Percentiles rank a stretch among this genome's conserved stretches.
phyloP scores from a whole-genome alignment of 2,113 vertebrate genomes.

The Pteronura brasiliensis region DNA sequence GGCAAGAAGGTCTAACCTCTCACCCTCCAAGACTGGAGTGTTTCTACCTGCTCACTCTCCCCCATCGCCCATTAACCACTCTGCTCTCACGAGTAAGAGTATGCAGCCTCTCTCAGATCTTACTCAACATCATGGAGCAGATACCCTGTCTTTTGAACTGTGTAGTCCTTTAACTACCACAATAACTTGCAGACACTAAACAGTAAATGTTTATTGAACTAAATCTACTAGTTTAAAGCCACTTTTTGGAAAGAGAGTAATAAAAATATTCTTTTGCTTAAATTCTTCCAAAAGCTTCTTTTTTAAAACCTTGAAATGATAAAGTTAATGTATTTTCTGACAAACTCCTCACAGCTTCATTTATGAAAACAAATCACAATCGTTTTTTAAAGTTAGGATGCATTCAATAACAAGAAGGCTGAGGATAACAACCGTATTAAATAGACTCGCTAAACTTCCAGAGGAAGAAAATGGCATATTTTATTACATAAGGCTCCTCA shows the following conservation, averaged over 20 bases:
- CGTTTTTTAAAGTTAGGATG: not conserved
- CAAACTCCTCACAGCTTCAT: not conserved
- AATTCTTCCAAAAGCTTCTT: not conserved
- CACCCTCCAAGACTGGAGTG: not conserved
- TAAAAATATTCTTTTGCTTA: not conserved
- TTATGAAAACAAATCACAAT: not conserved
- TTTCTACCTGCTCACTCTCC: not conserved
- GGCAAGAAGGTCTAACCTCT: not conserved
- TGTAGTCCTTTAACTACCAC: not conserved
- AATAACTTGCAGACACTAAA: not conserved
- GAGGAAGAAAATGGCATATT: not conserved
- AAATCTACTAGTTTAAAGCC: constrained; percentile 1
- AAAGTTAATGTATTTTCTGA: not conserved
- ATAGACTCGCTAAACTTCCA: not conserved
- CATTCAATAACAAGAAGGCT: constrained; percentile 1
- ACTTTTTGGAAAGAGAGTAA: not conserved
- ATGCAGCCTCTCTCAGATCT: not conserved
- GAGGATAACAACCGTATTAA: not conserved
- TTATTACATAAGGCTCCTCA: not conserved
- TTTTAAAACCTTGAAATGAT: not conserved
- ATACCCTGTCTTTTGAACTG: not conserved
- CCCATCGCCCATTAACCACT: not conserved
- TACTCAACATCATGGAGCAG: not conserved
- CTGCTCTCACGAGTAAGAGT: not conserved
- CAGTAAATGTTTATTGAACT: not conserved